phyloP scores from a whole-genome alignment of 2,113 vertebrate genomes.

The Bubalus kerabau region DNA sequence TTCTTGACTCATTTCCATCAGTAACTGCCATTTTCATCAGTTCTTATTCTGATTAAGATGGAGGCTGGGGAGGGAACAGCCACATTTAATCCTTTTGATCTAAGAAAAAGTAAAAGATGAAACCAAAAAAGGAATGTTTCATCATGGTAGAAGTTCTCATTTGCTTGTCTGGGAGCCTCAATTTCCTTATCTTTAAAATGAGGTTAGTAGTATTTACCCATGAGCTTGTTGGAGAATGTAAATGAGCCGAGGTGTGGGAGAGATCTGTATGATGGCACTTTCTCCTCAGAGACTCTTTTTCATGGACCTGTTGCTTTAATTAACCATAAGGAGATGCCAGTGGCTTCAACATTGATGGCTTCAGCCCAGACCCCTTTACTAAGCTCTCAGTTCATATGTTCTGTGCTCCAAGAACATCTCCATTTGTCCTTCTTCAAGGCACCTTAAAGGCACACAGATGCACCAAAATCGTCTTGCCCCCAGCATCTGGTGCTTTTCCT shows the following conservation, averaged over 20 bases:
- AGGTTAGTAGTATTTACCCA: background rate
- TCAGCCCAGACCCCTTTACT: background rate
- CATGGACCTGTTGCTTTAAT: background rate
- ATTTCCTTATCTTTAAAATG: background rate
- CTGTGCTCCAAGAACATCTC: background rate
- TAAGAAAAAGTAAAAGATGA: background rate
- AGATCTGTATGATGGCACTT: background rate
- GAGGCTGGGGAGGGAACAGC: background rate
- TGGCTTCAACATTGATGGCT: background rate
- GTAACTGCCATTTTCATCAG: background rate
- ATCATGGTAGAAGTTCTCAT: background rate
- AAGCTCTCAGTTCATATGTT: background rate
- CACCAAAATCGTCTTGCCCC: background rate
- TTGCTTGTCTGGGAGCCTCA: background rate
- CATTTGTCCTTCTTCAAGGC: background rate
- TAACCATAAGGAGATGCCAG: background rate
- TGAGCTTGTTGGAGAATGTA: background rate
- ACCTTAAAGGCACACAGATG: background rate
- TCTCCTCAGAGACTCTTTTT: background rate
- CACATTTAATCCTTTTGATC: background rate
- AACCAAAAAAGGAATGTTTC: background rate
- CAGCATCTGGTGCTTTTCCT: background rate
- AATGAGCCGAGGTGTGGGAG: background rate
- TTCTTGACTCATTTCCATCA: background rate
- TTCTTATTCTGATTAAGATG: background rate